Percentiles rank a stretch among this genome's conserved stretches.
phyloP scores from a whole-genome alignment of 2,113 vertebrate species.

The Siniperca knerii region DNA sequence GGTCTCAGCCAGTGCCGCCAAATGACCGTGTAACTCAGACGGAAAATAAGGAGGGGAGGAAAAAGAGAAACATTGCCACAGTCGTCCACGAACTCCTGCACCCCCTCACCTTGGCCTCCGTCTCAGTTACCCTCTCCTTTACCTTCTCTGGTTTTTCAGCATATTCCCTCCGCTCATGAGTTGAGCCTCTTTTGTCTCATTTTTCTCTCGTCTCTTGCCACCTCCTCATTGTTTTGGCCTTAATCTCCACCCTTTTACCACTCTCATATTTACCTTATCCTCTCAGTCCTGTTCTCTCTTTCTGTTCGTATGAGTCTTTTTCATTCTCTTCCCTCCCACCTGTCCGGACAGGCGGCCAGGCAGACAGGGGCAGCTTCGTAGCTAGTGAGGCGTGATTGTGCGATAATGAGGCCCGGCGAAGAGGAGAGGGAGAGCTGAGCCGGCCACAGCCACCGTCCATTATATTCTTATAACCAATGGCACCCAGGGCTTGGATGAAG shows the following conservation, averaged over 20 bases:
- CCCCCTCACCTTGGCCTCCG: constrained; percentile 34
- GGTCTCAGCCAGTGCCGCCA: constrained; percentile 72
- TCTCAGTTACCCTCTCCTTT: constrained; percentile 48
- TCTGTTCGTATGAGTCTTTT: constrained; percentile 2
- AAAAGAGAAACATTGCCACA: constrained; percentile 68
- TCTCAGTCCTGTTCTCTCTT: background rate
- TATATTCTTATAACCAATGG: constrained; percentile 60
- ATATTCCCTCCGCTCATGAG: background rate
- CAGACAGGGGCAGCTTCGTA: constrained; percentile 51
- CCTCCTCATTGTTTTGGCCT: constrained; percentile 1
- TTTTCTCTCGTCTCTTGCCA: background rate
- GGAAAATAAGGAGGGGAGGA: constrained; percentile 75
- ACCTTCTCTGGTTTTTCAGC: constrained; percentile 16
- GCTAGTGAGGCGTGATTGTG: constrained; percentile 57
- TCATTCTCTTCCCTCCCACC: constrained; percentile 52
- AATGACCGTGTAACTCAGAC: constrained; percentile 77
- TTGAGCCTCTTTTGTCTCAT: background rate
- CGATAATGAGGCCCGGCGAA: constrained; percentile 63
- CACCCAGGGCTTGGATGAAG: constrained; percentile 31
- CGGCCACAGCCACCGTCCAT: constrained; percentile 36
- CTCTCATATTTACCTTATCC: background rate
- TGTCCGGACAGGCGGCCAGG: constrained; percentile 52
- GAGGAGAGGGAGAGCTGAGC: constrained; percentile 34
- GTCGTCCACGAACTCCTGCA: constrained; percentile 38
- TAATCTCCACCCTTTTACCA: background rate